phyloP scores from a whole-genome alignment of 2,113 vertebrate species.

The Isurus oxyrinchus region DNA sequence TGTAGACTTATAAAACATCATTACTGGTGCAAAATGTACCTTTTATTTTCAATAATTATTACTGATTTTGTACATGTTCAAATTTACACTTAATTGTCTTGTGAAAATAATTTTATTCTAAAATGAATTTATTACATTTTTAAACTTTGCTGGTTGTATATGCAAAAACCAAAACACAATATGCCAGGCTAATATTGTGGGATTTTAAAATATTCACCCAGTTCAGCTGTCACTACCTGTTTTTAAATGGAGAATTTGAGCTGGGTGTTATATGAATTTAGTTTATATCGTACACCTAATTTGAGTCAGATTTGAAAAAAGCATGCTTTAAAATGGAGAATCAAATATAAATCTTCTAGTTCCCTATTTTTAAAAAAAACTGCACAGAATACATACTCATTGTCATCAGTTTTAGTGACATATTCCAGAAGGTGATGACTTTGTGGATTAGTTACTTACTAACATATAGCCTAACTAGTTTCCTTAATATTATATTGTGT shows the following conservation, averaged over 20 bases:
- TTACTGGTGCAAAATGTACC: conserved; percentile 50
- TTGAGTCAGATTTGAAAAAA: not conserved
- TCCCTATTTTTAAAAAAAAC: not conserved
- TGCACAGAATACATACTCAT: not conserved
- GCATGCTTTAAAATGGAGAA: not conserved
- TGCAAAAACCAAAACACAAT: conserved; percentile 32
- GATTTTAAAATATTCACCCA: conserved; percentile 40
- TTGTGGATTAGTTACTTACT: not conserved
- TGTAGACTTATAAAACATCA: conserved; percentile 50
- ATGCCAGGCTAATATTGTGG: conserved; percentile 5
- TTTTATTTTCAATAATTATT: conserved; percentile 49
- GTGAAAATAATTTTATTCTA: conserved; percentile 55
- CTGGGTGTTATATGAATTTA: not conserved
- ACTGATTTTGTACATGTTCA: conserved; percentile 54
- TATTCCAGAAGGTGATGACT: not conserved
- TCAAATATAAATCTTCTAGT: not conserved
- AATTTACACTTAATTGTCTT: conserved; percentile 50
- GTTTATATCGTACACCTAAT: not conserved
- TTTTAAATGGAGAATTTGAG: not conserved
- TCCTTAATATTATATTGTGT: not conserved
- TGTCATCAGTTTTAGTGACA: not conserved
- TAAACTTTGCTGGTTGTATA: conserved; percentile 46
- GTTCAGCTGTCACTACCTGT: not conserved
- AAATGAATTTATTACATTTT: conserved; percentile 44
- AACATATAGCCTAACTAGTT: not conserved